Evolutionary conservation across 2,888 invertebrate genomes (phyloP).

Genomic region (Ectobius pallidus): DNA sequence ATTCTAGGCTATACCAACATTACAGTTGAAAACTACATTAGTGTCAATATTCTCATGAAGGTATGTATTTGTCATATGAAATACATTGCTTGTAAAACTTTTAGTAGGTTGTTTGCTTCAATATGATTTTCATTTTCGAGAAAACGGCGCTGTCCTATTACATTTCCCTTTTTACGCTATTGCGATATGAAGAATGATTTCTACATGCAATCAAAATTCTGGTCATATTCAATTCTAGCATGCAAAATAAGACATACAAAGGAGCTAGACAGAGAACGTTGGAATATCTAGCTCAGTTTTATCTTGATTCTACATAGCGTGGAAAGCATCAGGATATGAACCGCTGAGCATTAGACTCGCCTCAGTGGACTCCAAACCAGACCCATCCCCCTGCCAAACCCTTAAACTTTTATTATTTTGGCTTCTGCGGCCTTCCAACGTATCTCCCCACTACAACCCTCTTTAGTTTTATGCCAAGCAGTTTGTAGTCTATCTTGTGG

Average conservation of each 20-base stretch:
- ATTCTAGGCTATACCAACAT: no score
- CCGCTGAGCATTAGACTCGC: conserved; percentile 28
- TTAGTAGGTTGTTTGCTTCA: no score
- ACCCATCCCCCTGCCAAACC: conserved; percentile 18
- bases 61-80: no score
- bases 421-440: conserved; percentile 25
- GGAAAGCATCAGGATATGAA: conserved; percentile 20
- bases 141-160: no score
- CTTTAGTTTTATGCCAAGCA: conserved; percentile 26
- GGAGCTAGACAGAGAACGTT: not conserved
- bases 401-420: conserved; percentile 34
- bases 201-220: not conserved
- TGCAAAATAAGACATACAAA: not conserved
- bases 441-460: not conserved
- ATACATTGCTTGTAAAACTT: no score
- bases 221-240: not conserved
- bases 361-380: conserved; percentile 18
- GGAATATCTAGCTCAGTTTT: not conserved
- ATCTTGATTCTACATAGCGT: not conserved
- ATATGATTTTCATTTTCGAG: no score
- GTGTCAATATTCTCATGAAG: no score
- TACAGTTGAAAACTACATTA: no score
- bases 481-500: conserved; percentile 20
- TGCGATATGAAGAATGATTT: no score
- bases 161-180: no score